Percentiles rank a stretch among this genome's conserved stretches.
These are phyloP conservation scores for Takifugu bimaculatus DNA, from an alignment of 2,113 vertebrate genomes.

Conservation along the genomic window DNA sequence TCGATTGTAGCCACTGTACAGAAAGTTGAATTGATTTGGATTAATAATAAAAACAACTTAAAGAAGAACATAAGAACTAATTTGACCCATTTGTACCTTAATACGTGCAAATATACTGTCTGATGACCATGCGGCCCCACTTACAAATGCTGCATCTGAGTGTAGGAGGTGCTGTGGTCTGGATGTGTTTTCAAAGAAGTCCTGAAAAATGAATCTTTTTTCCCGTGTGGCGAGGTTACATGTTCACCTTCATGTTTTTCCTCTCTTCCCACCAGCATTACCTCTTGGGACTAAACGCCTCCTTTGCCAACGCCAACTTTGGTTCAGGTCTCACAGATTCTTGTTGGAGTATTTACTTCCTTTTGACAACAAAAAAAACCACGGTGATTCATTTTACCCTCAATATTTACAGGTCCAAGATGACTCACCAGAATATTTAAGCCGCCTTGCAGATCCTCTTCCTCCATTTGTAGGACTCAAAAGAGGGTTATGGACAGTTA, in stretches of 20 bases:
- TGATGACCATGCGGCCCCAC: conserved; percentile 44
- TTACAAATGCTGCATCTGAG: conserved; percentile 41
- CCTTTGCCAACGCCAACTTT: conserved; percentile 30
- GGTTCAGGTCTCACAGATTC: conserved; percentile 16
- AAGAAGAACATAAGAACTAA: background rate
- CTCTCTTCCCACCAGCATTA: conserved; percentile 30
- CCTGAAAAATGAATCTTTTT: conserved; percentile 46
- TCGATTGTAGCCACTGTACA: no score
- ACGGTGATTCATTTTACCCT: conserved; percentile 59
- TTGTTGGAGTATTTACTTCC: conserved; percentile 35
- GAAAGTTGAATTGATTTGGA: no score
- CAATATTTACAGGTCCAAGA: conserved; percentile 35
- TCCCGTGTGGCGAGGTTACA: conserved; percentile 33
- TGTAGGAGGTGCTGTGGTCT: conserved; percentile 43
- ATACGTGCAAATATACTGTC: conserved; percentile 42
- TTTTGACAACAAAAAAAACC: conserved; percentile 32
- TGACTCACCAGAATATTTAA: conserved; percentile 20
- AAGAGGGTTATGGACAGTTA: conserved; percentile 27
- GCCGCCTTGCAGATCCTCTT: conserved; percentile 20
- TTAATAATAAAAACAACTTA: no score
- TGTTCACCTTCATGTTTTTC: conserved; percentile 34
- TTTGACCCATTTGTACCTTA: conserved; percentile 30
- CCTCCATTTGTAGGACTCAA: conserved; percentile 37
- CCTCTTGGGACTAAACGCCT: conserved; percentile 35
- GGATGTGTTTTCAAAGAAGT: conserved; percentile 50